Percentiles rank a stretch among this genome's conserved stretches.
phyloP scores from a whole-genome alignment of 2,888 invertebrate genomes.

The Drosophila phalerata region DNA sequence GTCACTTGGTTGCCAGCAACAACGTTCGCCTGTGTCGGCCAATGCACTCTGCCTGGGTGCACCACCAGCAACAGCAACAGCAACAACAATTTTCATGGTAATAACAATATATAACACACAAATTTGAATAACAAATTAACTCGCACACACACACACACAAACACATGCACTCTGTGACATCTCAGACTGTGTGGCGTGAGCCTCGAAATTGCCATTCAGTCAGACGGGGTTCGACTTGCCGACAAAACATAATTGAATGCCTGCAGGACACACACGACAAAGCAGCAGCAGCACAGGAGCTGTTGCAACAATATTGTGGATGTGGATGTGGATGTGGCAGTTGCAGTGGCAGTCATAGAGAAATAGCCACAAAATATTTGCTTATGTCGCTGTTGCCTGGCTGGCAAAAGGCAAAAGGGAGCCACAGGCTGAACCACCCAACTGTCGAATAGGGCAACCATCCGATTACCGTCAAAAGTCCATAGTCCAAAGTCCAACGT shows the following conservation, averaged over 20 bases:
- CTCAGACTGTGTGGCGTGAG: conserved; percentile 61
- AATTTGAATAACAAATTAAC: conserved; percentile 81
- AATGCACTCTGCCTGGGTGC: conserved; percentile 61
- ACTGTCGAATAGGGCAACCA: conserved; percentile 21
- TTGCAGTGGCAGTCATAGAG: conserved; percentile 28
- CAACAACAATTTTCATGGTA: conserved; percentile 69
- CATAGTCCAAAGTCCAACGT: conserved; percentile 22
- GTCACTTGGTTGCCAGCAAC: conserved; percentile 50
- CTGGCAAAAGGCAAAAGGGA: conserved; percentile 55
- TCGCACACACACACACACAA: conserved; percentile 51
- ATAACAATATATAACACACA: conserved; percentile 81
- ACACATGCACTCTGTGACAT: conserved; percentile 30
- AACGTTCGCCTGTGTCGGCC: conserved; percentile 55
- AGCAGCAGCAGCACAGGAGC: conserved; percentile 35
- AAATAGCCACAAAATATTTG: conserved; percentile 76
- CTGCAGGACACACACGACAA: conserved; percentile 72
- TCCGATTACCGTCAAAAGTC: conserved; percentile 36
- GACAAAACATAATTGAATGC: conserved; percentile 78
- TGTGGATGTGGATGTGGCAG: conserved; percentile 20
- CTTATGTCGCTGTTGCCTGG: conserved; percentile 60
- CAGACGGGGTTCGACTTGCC: conserved; percentile 54
- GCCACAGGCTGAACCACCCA: conserved; percentile 50
- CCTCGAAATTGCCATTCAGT: conserved; percentile 71
- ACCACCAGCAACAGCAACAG: conserved; percentile 24
- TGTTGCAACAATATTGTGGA: conserved; percentile 12